These are phyloP conservation scores for Nomada ferruginata DNA, from an alignment of 2,888 invertebrate genomes.

Conservation along the genomic window DNA sequence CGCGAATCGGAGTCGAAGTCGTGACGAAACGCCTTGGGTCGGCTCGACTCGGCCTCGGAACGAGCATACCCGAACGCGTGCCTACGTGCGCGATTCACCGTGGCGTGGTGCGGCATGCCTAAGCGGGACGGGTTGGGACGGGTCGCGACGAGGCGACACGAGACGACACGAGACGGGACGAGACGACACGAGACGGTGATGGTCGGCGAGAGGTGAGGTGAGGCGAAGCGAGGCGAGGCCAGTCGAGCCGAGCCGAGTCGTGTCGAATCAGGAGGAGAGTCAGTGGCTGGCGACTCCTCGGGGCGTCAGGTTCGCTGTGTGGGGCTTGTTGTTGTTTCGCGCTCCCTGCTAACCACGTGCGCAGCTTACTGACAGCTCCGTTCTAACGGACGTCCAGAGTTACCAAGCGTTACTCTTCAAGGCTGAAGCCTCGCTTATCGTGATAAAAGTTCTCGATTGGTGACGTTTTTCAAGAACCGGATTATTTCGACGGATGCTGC, in stretches of 20 bases:
- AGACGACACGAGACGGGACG: slow-evolving; percentile 7
- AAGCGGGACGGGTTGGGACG: slow-evolving; percentile 70
- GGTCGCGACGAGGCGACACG: slow-evolving; percentile 20
- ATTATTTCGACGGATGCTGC: not conserved
- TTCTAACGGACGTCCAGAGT: slow-evolving; percentile 11
- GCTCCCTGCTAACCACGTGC: slow-evolving; percentile 87
- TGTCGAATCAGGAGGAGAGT: slow-evolving; percentile 86
- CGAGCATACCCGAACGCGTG: slow-evolving; percentile 64
- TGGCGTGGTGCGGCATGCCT: slow-evolving; percentile 39
- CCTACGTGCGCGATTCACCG: slow-evolving; percentile 44
- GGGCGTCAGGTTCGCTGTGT: slow-evolving; percentile 85
- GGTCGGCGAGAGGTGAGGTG: slow-evolving; percentile 74
- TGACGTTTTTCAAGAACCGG: not conserved
- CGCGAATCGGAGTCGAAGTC: slow-evolving; percentile 47
- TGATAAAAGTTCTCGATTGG: slow-evolving; percentile 6
- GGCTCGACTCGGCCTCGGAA: slow-evolving; percentile 34
- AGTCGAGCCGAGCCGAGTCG: slow-evolving; percentile 86
- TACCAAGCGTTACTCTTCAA: slow-evolving; percentile 4
- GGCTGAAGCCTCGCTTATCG: not conserved
- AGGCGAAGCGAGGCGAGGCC: slow-evolving; percentile 78
- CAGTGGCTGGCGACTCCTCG: slow-evolving; percentile 83
- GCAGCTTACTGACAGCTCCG: slow-evolving; percentile 76
- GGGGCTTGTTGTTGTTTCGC: slow-evolving; percentile 86
- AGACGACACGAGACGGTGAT: slow-evolving; percentile 80
- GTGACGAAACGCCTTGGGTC: slow-evolving; percentile 56